Evolutionary conservation across 92 coral and sea anemone genomes (phyloP), one percentile per base, ranked within the genome.

Genomic region (Bergia puertoricense): DNA sequence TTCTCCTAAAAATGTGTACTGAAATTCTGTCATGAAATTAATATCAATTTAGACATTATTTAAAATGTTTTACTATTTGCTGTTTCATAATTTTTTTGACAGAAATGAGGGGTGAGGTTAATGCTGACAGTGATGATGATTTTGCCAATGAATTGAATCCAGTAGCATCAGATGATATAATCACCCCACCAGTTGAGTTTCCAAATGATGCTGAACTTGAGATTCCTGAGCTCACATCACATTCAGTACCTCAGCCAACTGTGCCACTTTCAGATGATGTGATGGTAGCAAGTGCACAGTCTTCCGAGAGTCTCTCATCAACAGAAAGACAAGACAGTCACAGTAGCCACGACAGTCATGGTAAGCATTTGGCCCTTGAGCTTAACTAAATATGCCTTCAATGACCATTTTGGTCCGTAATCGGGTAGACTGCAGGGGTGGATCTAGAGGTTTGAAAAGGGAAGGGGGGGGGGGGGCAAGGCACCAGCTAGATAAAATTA

Each of bases 81-180:
- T 85, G 10, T 41, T 42, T 62, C 5, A 23, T 72, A 75, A 6
- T 9, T 88, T 50, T 14, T 10, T 67, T 43, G 43, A 37, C 22
- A 93, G 93, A 46, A 56, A 76, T 78, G 65, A 87, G 76, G 56
- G 93, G 92, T 42, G 95, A 89, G 50, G 74, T 36, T 0, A 85
- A 85, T 88, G 90, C 85, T 16, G 95, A 95, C 90, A 95, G 98
- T 59, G 98, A 95, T 62, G 98, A 95, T 51, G 98, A 95, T 80
- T 95, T 95, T 85, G 82, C 98, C 11, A 92, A 83, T 78, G 86
- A 89, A 38, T 89, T 89, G 57, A 79, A 90, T 69, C 98, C 95
- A 50, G 86, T 82, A 51, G 78, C 13, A 36, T 77, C 85, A 23
- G 68, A 57, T 6, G 73, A 84, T 13, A 36, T 42, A 41, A 65